phyloP scores from a whole-genome alignment of 2,797 vertebrate genomes.

The Eulemur albifrons region DNA sequence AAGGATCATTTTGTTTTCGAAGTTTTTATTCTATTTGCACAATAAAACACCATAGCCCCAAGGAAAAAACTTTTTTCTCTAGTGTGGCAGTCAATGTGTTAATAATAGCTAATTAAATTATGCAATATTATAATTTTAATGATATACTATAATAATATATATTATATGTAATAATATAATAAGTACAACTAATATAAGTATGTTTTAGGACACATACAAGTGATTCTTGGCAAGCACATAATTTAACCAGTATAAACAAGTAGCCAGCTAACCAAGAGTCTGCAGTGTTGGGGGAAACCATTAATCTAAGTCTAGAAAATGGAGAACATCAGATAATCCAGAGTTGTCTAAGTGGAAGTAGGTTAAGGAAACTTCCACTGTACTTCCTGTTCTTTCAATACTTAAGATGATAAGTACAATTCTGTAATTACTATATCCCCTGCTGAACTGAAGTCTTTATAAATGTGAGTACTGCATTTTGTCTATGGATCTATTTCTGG shows the following conservation, averaged over 20 bases:
- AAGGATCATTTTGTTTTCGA: no score
- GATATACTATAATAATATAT: no score
- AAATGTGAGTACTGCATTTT: background rate
- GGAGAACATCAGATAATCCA: background rate
- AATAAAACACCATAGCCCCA: no score
- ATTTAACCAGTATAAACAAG: background rate
- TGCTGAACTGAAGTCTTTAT: background rate
- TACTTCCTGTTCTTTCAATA: background rate
- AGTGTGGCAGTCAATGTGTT: background rate
- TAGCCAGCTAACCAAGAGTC: background rate
- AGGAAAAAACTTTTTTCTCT: no score
- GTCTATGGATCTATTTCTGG: background rate
- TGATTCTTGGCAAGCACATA: background rate
- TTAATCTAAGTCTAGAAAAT: background rate
- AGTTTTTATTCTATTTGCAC: no score
- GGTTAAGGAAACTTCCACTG: background rate
- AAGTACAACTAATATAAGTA: background rate
- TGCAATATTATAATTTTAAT: background rate
- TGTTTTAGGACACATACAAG: background rate
- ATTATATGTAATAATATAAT: background rate
- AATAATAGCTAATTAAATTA: background rate
- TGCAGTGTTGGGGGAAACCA: background rate
- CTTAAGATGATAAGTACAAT: background rate
- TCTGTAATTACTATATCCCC: background rate
- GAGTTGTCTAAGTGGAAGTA: background rate